These are phyloP conservation scores for Thera obeliscata DNA, from an alignment of 2,888 invertebrate species.

Conservation along the genomic window DNA sequence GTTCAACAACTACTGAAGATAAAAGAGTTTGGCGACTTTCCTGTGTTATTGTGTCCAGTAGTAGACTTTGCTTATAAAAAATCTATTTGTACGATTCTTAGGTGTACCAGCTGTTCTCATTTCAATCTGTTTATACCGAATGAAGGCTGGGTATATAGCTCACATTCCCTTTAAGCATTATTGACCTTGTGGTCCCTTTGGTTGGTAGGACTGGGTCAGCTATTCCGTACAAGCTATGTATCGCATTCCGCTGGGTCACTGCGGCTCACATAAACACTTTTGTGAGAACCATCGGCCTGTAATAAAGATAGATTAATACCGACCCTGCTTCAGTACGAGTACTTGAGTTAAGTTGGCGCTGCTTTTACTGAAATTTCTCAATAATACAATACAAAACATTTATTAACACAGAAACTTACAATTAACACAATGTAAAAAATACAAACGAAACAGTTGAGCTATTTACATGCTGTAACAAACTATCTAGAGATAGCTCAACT, in stretches of 20 bases:
- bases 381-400: background rate
- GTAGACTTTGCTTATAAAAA: too few species aligned
- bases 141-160: background rate
- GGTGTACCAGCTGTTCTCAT: background rate
- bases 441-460: too few species aligned
- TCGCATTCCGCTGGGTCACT: conserved; percentile 61
- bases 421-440: too few species aligned
- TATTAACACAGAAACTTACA: too few species aligned
- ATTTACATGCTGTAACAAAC: too few species aligned
- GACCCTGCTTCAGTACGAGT: conserved; percentile 23
- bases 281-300: conserved; percentile 52
- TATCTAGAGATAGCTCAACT: too few species aligned
- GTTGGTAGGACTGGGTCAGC: conserved; percentile 5
- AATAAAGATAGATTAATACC: conserved; percentile 79
- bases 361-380: conserved; percentile 7
- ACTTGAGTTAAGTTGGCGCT: conserved; percentile 16
- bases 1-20: too few species aligned
- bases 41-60: too few species aligned
- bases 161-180: background rate
- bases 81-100: too few species aligned
- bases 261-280: conserved; percentile 62
- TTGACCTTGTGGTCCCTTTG: background rate
- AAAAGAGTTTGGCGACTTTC: too few species aligned
- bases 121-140: background rate
- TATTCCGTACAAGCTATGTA: background rate